Evolutionary conservation across 2,888 invertebrate species (phyloP).

Genomic region (Toxonevra muliebris): DNA sequence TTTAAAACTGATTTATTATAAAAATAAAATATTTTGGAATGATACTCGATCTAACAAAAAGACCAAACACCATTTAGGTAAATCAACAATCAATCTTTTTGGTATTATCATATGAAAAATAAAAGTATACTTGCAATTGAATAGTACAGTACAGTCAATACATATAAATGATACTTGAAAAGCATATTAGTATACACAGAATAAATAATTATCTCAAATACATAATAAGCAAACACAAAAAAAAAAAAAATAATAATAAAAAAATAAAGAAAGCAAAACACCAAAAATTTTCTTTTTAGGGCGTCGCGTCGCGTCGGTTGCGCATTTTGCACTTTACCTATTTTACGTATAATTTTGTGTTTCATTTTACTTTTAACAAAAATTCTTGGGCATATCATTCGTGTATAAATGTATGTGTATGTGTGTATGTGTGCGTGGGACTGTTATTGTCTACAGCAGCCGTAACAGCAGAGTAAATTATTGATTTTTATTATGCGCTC

Average conservation of each 20-base stretch:
- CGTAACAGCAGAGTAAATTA: neutral
- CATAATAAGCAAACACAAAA: conserved; percentile 13
- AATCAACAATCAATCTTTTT: too few species aligned
- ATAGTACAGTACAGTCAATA: neutral
- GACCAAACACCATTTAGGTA: too few species aligned
- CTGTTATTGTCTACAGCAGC: conserved; percentile 2
- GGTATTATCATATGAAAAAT: too few species aligned
- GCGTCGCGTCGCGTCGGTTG: conserved; percentile 3
- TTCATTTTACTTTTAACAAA: conserved; percentile 8
- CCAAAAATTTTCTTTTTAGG: too few species aligned
- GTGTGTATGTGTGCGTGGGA: neutral
- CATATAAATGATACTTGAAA: neutral
- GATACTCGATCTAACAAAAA: too few species aligned
- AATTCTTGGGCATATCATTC: conserved; percentile 11
- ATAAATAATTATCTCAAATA: conserved; percentile 7
- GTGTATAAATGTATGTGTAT: neutral
- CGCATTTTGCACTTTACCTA: conserved; percentile 16
- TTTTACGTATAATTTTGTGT: neutral
- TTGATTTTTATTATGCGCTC: conserved; percentile 4
- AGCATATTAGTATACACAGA: conserved; percentile 9
- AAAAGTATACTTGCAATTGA: neutral
- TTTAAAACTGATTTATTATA: too few species aligned
- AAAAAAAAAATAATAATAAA: neutral
- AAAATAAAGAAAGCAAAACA: too few species aligned
- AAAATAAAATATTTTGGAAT: too few species aligned